A percentile compares a stretch with the other conserved stretches of the same genome.
These are phyloP conservation scores for Caranx ignobilis DNA, from an alignment of 2,113 vertebrate species.

Conservation along the genomic window DNA sequence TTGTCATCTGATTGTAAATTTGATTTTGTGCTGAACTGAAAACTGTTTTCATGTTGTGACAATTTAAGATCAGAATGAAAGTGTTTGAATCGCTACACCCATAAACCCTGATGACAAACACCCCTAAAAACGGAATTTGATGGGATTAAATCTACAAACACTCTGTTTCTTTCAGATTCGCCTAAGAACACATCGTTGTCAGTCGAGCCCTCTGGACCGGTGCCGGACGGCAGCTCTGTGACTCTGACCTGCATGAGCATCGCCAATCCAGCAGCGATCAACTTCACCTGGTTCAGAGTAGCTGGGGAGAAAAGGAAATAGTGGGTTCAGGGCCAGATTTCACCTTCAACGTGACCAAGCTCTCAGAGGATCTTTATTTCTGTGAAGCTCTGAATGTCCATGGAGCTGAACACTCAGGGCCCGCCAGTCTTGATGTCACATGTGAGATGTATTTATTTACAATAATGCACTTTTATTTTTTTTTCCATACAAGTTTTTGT, in stretches of 20 bases:
- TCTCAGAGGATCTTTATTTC: slow-evolving; percentile 64
- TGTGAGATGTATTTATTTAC: slow-evolving; percentile 58
- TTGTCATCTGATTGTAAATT: background rate
- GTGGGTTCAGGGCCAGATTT: slow-evolving; percentile 52
- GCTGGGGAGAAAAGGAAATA: slow-evolving; percentile 38
- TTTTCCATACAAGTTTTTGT: background rate
- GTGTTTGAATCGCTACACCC: background rate
- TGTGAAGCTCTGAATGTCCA: slow-evolving; percentile 72
- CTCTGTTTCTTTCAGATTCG: slow-evolving; percentile 58
- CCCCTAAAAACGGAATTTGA: no score
- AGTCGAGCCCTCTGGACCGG: slow-evolving; percentile 51
- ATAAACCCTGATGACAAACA: background rate
- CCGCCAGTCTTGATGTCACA: slow-evolving; percentile 48
- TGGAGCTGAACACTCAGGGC: slow-evolving; percentile 49
- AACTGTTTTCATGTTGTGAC: background rate
- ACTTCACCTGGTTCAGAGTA: slow-evolving; percentile 79
- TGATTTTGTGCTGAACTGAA: background rate
- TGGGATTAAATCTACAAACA: background rate
- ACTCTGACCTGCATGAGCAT: slow-evolving; percentile 74
- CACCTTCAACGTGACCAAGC: slow-evolving; percentile 70
- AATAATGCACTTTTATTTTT: background rate
- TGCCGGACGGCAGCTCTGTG: slow-evolving; percentile 67
- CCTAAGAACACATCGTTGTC: slow-evolving; percentile 74
- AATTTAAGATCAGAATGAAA: background rate
- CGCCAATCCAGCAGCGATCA: slow-evolving; percentile 69